Evolutionary conservation across 2,888 invertebrate genomes (phyloP).

Genomic region (Drosophila birchii): DNA sequence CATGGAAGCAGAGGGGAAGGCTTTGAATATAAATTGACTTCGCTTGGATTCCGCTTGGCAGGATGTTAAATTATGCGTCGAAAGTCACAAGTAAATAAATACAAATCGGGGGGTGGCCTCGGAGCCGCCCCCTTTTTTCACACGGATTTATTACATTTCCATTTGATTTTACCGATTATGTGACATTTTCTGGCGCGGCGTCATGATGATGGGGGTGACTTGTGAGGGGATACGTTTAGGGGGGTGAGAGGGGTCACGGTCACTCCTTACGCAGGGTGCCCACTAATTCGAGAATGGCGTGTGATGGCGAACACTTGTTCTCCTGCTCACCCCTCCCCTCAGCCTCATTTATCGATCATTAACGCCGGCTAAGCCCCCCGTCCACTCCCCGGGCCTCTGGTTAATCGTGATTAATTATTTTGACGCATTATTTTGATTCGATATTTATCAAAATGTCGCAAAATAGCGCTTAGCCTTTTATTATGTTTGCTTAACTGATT

Average conservation of each 20-base stretch:
- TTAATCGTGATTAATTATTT: slow-evolving; percentile 80
- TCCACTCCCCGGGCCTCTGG: slow-evolving; percentile 17
- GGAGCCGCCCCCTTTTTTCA: slow-evolving; percentile 47
- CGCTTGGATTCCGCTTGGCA: slow-evolving; percentile 49
- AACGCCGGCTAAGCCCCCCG: slow-evolving; percentile 22
- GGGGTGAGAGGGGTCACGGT: not conserved
- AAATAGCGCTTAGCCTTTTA: slow-evolving; percentile 70
- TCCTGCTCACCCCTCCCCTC: slow-evolving; percentile 37
- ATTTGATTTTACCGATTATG: slow-evolving; percentile 65
- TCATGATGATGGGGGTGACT: slow-evolving; percentile 17
- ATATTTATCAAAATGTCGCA: slow-evolving; percentile 81
- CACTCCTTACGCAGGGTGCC: not conserved
- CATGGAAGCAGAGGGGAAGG: slow-evolving; percentile 18
- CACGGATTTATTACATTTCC: slow-evolving; percentile 74
- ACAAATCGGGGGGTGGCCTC: slow-evolving; percentile 39
- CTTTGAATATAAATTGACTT: slow-evolving; percentile 70
- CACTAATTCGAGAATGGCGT: slow-evolving; percentile 77
- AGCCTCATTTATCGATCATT: slow-evolving; percentile 73
- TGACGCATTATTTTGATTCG: slow-evolving; percentile 80
- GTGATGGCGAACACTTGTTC: slow-evolving; percentile 75
- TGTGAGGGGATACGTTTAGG: slow-evolving; percentile 4
- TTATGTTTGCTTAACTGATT: slow-evolving; percentile 78
- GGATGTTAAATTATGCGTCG: slow-evolving; percentile 69
- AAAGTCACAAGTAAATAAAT: slow-evolving; percentile 66
- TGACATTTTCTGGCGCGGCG: slow-evolving; percentile 57